Conservation (phyloP, 2,888 invertebrate species). For the Fabriciana adippe region DNA sequence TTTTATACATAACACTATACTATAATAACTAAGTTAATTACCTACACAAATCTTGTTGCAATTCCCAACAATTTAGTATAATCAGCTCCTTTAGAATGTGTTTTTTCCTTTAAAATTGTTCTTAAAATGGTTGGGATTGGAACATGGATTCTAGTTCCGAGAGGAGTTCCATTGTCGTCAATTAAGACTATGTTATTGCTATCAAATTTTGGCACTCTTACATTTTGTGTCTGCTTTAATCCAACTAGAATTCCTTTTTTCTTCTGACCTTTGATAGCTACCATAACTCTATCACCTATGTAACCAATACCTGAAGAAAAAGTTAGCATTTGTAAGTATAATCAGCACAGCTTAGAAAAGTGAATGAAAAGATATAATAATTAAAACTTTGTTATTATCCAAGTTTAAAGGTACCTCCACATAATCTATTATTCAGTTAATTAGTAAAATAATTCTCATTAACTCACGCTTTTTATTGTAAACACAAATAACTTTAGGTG, state of each 20-base stretch:
- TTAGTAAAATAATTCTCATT: conserved; percentile 3
- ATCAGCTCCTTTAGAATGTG: conserved; percentile 91
- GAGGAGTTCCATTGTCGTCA: conserved; percentile 96
- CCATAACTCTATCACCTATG: conserved; percentile 92
- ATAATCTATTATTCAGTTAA: background rate
- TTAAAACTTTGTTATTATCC: background rate
- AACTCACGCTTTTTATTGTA: conserved; percentile 88
- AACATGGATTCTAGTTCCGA: conserved; percentile 97
- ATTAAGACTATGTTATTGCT: conserved; percentile 98
- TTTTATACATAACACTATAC: conserved; percentile 28
- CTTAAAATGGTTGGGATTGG: conserved; percentile 96
- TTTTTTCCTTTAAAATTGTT: conserved; percentile 91
- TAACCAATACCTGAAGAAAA: conserved; percentile 72
- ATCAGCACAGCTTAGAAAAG: background rate
- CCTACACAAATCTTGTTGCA: conserved; percentile 92
- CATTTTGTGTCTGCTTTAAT: conserved; percentile 89
- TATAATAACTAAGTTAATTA: conserved; percentile 13
- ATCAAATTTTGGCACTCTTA: conserved; percentile 94
- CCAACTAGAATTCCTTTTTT: conserved; percentile 93
- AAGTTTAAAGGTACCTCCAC: no score
- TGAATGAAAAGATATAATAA: no score
- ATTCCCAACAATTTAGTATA: conserved; percentile 96
- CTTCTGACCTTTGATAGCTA: conserved; percentile 97
- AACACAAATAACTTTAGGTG: conserved; percentile 96
- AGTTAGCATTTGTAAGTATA: background rate